Evolutionary conservation across 1,140 invertebrate species (phyloP), one percentile per base, ranked within the genome.

Genomic region (Tetramorium alpestre): DNA sequence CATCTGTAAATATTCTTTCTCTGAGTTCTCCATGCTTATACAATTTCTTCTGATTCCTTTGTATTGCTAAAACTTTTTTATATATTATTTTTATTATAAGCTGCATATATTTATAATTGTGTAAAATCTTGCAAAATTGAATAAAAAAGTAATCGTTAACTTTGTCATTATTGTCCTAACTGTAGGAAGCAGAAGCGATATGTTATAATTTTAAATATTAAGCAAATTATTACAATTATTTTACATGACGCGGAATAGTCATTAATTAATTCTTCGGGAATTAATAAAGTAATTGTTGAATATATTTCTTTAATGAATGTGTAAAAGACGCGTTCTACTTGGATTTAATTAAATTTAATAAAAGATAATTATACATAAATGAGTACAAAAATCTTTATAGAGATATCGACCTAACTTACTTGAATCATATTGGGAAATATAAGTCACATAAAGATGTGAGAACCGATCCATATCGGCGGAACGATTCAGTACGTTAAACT

Each of bases 1-100:
- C 92, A 94, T 91, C 41, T 91, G 94, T 33, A 94, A 85, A 47
- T 86, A 87, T 81, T 94, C 93, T 73, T 91, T 92, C 85, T 93
- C 93, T 25, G 92, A 90, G 49, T 91, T 91, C 38, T 91, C 91
- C 93, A 94, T 94, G 16, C 18, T 67, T 22, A 5, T 7, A 10
- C 38, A 47, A 22, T 76, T 58, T 80, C 25, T 13, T 22, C 67
- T 33, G n/a, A 54, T 25, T 41, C 41, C 62, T 51, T 76, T 11
- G 44, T 85, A 25, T 67, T 58, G 7, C 41, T 87, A 62, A 89
- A 81, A 64, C 22, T 33, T 54, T 33, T 56, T 62, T 38, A 67
- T 13, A 28, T 18, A 51, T 18, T 25, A 44, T 65, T 25, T n/a
- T 33, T 44, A 38, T 44, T 38, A 28, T 38, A 28, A 18, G 18